These are phyloP conservation scores for Anagrus nilaparvatae DNA, from an alignment of 1,140 invertebrate species.

Conservation along the genomic window DNA sequence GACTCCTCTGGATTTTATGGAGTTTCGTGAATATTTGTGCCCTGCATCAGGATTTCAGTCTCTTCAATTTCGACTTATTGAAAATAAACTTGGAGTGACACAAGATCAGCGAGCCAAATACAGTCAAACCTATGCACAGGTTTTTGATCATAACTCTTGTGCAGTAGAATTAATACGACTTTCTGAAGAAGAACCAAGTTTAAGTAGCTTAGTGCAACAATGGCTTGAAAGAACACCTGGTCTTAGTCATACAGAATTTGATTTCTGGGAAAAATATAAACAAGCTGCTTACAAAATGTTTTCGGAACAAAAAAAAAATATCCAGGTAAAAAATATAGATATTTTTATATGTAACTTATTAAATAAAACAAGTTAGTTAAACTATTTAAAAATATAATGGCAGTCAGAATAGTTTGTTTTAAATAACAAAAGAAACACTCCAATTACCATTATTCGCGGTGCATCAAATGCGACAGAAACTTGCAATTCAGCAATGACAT, in stretches of 20 bases:
- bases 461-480: too few species aligned
- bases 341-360: too few species aligned
- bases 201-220: conserved; percentile 73
- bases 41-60: conserved; percentile 97
- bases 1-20: conserved; percentile 96
- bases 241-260: conserved; percentile 68
- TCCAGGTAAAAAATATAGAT: too few species aligned
- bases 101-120: conserved; percentile 83
- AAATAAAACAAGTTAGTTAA: too few species aligned
- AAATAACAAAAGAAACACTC: too few species aligned
- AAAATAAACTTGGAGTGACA: conserved; percentile 92
- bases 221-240: conserved; percentile 95
- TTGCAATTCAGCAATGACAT: too few species aligned
- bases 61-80: conserved; percentile 88
- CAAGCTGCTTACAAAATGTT: conserved; percentile 66
- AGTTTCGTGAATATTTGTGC: conserved; percentile 83
- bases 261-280: conserved; percentile 90
- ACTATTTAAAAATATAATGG: too few species aligned
- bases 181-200: conserved; percentile 75
- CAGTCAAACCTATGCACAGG: conserved; percentile 82
- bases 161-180: conserved; percentile 61
- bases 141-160: conserved; percentile 69
- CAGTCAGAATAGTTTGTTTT: too few species aligned
- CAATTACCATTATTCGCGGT: too few species aligned
- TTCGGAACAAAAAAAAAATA: too few species aligned